These are phyloP conservation scores for Pangasius krempfi DNA, from an alignment of 2,797 vertebrate genomes.

Conservation along the genomic window DNA sequence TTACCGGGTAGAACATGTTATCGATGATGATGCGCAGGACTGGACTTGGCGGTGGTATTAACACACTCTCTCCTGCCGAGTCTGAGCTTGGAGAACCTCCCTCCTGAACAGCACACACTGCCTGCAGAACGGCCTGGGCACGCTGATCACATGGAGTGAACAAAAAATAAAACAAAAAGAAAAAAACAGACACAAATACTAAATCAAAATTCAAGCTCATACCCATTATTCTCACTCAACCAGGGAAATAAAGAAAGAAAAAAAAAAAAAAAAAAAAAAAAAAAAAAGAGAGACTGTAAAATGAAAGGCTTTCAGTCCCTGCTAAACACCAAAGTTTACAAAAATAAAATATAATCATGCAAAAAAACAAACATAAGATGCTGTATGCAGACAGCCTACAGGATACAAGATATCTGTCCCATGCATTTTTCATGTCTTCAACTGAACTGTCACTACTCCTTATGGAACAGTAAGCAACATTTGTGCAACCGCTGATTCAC, in stretches of 20 bases:
- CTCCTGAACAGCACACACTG: slow-evolving; percentile 94
- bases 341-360: neutral
- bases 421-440: neutral
- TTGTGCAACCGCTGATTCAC: neutral
- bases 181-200: neutral
- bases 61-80: slow-evolving; percentile 83
- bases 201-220: neutral
- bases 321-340: neutral
- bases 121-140: slow-evolving; percentile 94
- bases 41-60: slow-evolving; percentile 92
- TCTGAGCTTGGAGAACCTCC: slow-evolving; percentile 90
- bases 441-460: too few relatives aligned
- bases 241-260: too few relatives aligned
- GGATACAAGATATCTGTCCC: neutral
- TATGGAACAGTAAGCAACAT: neutral
- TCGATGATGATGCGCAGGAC: slow-evolving; percentile 98
- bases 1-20: slow-evolving; percentile 99
- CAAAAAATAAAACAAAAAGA: neutral
- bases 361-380: neutral
- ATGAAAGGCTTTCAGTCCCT: slow-evolving; percentile 2
- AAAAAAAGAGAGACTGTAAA: neutral
- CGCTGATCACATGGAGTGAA: slow-evolving; percentile 73
- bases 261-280: too few relatives aligned
- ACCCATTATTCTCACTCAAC: neutral
- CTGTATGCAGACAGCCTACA: neutral